These are phyloP conservation scores for Smutsia temminckii DNA, from an alignment of 2,797 vertebrate genomes.

Conservation along the genomic window DNA sequence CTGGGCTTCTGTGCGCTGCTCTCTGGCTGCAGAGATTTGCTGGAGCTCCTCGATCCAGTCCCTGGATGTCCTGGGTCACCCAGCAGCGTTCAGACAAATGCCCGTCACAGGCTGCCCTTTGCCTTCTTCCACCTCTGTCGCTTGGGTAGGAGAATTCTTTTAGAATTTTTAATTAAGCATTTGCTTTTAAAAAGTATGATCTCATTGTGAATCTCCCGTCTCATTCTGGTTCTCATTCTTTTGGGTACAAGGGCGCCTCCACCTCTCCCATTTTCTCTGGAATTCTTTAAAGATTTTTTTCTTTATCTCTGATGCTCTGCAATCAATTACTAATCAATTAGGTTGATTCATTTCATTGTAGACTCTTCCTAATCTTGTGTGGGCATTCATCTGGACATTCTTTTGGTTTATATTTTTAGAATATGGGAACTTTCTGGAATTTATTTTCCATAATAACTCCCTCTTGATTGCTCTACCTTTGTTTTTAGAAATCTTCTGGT, in stretches of 20 bases:
- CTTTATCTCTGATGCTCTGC: not conserved
- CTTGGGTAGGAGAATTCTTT: not conserved
- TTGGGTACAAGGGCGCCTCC: no score
- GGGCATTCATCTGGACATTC: not conserved
- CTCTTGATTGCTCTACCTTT: not conserved
- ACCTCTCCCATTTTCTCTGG: not conserved
- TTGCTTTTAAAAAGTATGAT: not conserved
- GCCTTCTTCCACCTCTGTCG: no score
- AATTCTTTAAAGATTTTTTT: not conserved
- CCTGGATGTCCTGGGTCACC: not conserved
- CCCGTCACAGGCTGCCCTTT: fast-evolving
- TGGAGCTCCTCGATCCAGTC: not conserved
- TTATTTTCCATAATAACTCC: not conserved
- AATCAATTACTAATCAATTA: not conserved
- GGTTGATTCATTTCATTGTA: not conserved
- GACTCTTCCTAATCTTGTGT: not conserved
- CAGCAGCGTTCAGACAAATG: not conserved
- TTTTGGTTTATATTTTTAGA: not conserved
- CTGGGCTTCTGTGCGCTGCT: not conserved
- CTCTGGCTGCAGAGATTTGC: not conserved
- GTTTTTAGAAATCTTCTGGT: no score
- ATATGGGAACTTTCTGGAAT: not conserved
- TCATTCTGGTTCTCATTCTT: not conserved
- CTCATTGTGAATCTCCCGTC: not conserved
- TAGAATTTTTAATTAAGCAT: not conserved